Conservation (phyloP, 2,888 invertebrate genomes). For the Alentia gelatinosa region DNA sequence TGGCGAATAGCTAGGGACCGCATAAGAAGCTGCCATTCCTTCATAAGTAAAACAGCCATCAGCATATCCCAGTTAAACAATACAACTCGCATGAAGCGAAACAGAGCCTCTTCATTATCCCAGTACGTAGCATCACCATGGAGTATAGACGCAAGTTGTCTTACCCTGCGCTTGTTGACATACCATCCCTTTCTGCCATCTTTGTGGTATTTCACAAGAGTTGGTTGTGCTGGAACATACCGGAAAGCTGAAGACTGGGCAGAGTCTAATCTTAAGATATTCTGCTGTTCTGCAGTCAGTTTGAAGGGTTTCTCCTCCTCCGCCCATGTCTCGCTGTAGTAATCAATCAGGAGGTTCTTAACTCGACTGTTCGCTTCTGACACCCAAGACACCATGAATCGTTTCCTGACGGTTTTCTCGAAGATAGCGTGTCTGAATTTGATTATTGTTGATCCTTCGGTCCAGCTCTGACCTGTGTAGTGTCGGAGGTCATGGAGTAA, state of each 20-base stretch:
- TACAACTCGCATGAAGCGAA: slow-evolving; percentile 37
- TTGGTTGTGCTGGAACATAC: slow-evolving; percentile 6
- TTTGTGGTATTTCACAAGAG: neutral
- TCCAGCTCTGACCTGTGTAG: neutral
- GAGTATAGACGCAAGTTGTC: neutral
- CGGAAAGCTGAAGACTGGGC: neutral
- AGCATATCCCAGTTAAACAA: slow-evolving; percentile 32
- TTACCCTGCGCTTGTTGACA: neutral
- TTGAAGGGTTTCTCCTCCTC: slow-evolving; percentile 3
- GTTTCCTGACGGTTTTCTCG: neutral
- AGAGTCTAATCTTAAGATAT: neutral
- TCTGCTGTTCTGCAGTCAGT: neutral
- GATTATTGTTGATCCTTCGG: neutral
- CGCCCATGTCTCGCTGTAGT: neutral
- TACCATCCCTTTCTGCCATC: neutral
- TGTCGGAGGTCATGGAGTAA: neutral
- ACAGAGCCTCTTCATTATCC: slow-evolving; percentile 44
- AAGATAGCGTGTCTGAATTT: neutral
- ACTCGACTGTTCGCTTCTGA: neutral
- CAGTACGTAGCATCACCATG: slow-evolving; percentile 23
- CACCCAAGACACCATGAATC: slow-evolving; percentile 20
- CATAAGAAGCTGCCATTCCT: slow-evolving; percentile 42
- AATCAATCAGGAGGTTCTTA: slow-evolving; percentile 23
- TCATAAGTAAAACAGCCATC: slow-evolving; percentile 15
- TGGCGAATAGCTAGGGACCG: neutral